Conservation (phyloP, 2,888 invertebrate species). For the Oxycera nigricornis region DNA sequence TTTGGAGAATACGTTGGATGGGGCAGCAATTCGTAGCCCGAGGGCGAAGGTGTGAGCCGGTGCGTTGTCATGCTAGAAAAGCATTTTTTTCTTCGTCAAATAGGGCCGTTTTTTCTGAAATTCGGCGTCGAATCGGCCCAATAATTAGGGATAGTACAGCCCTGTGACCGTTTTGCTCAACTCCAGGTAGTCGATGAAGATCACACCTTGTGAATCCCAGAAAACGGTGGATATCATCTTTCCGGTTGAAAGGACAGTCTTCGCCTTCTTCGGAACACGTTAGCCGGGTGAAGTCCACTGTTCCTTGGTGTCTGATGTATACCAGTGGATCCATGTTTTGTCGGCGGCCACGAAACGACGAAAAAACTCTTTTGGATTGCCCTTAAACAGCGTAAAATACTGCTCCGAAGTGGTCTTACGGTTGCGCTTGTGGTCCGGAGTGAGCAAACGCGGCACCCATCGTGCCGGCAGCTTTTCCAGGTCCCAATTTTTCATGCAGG, state of each 20-base stretch:
- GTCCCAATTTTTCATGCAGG: conserved; percentile 35
- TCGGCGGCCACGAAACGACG: conserved; percentile 31
- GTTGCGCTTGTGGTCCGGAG: conserved; percentile 37
- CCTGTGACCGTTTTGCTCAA: conserved; percentile 32
- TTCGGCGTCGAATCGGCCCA: conserved; percentile 23
- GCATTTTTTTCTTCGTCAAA: neutral
- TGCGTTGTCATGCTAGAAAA: neutral
- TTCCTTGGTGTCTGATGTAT: conserved; percentile 36
- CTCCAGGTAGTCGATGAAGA: conserved; percentile 28
- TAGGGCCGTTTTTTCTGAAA: neutral
- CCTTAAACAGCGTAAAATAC: conserved; percentile 36
- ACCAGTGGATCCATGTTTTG: conserved; percentile 36
- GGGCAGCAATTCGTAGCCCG: neutral
- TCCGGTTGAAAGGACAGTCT: conserved; percentile 31
- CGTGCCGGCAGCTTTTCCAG: conserved; percentile 29
- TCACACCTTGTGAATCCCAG: conserved; percentile 35
- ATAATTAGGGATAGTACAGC: conserved; percentile 31
- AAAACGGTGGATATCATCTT: conserved; percentile 25
- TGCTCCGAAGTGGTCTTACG: conserved; percentile 30
- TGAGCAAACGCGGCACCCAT: too few species aligned
- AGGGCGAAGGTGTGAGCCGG: neutral
- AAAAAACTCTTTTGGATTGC: conserved; percentile 31
- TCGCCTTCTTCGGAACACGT: conserved; percentile 38
- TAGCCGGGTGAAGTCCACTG: conserved; percentile 34
- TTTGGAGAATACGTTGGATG: neutral